Evolutionary conservation across 2,888 invertebrate species (phyloP), one percentile per base, ranked within the genome.

Genomic region (Pasiphila rectangulata): DNA sequence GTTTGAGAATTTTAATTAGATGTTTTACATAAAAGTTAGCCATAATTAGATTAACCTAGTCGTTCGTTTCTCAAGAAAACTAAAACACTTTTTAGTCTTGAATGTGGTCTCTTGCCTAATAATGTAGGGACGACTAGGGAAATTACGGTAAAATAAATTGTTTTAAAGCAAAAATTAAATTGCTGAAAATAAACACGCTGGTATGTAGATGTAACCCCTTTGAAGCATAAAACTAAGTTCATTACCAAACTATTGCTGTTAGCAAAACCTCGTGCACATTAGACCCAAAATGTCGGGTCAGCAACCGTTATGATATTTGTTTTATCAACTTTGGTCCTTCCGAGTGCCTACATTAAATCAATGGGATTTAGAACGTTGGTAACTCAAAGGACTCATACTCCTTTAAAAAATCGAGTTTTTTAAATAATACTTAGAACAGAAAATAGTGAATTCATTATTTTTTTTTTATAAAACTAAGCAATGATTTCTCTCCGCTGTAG

Each of bases 241-340:
- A 78, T 79, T 75, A 76, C 69, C 46, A 69, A 79, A 80, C 79
- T 78, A 79, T 77, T 79, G 75, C 74, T 69, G 74, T 79, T 78
- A 77, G 67, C 63, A 65, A 59, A 60, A 63, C 61, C 62, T 59
- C 63, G 63, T 52, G 51, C 52, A 59, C 53, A 53, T 61, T 48
- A 51, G 59, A 58, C 64, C 63, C 62, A 47, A 67, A 63, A 62
- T 64, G 69, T 71, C 57, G 56, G 63, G 66, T 70, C 65, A 69
- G 56, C 46, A 53, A 59, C 56, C 52, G 56, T 54, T 51, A 48
- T 56, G 49, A 56, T 59, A 59, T 53, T 59, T 52, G 54, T 54
- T 53, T 46, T 48, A 54, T 56, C 47, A 48, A 46, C 38, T 47
- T 49, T 35, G 20, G 42, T 38, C 34, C 39, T 34, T 38, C 36